Conservation (phyloP, 2,888 invertebrate species). For the Campoplex nolae region DNA sequence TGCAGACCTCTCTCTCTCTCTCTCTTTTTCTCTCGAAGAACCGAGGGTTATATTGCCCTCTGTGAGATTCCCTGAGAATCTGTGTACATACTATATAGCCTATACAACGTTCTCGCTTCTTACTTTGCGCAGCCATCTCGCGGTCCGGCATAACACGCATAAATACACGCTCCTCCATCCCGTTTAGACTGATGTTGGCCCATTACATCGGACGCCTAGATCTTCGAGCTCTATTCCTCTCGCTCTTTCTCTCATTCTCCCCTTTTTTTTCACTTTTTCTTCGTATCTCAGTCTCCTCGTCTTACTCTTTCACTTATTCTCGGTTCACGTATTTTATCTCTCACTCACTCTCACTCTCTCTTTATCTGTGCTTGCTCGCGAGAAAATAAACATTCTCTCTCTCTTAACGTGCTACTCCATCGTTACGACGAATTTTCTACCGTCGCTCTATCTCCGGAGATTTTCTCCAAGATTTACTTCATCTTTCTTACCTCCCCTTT, state of each 20-base stretch:
- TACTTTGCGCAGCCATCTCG: constrained; percentile 12
- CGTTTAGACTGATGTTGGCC: constrained; percentile 60
- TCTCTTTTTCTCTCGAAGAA: neutral
- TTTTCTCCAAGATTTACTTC: constrained; percentile 21
- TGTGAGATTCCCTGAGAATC: constrained; percentile 63
- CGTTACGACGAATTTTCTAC: constrained; percentile 53
- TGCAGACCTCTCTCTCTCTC: neutral
- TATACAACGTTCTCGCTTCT: neutral
- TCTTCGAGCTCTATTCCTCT: constrained; percentile 27
- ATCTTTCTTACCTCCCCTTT: neutral
- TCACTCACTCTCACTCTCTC: constrained; percentile 15
- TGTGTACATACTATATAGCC: constrained; percentile 26
- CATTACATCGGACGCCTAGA: constrained; percentile 66
- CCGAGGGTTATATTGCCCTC: constrained; percentile 41
- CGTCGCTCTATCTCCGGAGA: constrained; percentile 37
- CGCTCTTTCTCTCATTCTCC: constrained; percentile 19
- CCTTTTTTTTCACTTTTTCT: constrained; percentile 18
- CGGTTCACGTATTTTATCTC: neutral
- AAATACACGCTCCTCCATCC: constrained; percentile 9
- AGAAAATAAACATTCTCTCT: constrained; percentile 44
- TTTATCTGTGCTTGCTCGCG: constrained; percentile 21
- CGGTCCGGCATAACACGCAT: neutral
- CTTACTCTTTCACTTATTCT: neutral
- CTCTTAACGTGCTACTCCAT: neutral
- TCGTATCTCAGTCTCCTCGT: constrained; percentile 41